Evolutionary conservation across 2,797 vertebrate species (phyloP).

Genomic region (Triplophysa bombifrons): DNA sequence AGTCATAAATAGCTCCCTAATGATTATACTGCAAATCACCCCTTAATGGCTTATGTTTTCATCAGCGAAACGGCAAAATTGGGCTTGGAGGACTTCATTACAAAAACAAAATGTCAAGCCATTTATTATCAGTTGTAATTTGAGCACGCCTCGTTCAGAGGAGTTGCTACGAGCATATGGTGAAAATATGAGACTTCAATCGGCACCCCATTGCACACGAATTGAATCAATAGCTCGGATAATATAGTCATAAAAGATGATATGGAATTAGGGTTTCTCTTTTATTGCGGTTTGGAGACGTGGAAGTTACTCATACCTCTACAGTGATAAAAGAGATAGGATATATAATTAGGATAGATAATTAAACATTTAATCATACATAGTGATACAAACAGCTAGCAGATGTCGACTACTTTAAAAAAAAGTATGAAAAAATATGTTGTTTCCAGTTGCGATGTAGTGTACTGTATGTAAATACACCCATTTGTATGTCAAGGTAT

Average conservation of each 20-base stretch:
- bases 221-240: constrained; percentile 40
- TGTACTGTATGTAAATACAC: neutral
- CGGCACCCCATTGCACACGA: constrained; percentile 37
- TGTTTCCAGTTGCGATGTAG: neutral
- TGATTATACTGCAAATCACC: constrained; percentile 42
- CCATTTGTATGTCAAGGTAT: neutral
- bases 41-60: constrained; percentile 41
- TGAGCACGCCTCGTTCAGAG: constrained; percentile 5
- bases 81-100: constrained; percentile 44
- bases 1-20: constrained; percentile 33
- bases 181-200: constrained; percentile 6
- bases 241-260: constrained; percentile 43
- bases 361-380: constrained; percentile 26
- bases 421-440: too few relatives aligned
- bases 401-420: constrained; percentile 2
- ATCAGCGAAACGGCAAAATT: constrained; percentile 45
- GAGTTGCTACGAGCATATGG: constrained; percentile 24
- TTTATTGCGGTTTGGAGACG: constrained; percentile 16
- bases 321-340: neutral
- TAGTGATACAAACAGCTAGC: neutral
- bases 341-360: constrained; percentile 10
- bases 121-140: constrained; percentile 43
- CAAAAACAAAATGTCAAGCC: constrained; percentile 48
- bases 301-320: constrained; percentile 12
- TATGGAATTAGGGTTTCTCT: constrained; percentile 22